Evolutionary conservation across 2,888 invertebrate species (phyloP), one percentile per base, ranked within the genome.

Genomic region (Allolobophora icterica): DNA sequence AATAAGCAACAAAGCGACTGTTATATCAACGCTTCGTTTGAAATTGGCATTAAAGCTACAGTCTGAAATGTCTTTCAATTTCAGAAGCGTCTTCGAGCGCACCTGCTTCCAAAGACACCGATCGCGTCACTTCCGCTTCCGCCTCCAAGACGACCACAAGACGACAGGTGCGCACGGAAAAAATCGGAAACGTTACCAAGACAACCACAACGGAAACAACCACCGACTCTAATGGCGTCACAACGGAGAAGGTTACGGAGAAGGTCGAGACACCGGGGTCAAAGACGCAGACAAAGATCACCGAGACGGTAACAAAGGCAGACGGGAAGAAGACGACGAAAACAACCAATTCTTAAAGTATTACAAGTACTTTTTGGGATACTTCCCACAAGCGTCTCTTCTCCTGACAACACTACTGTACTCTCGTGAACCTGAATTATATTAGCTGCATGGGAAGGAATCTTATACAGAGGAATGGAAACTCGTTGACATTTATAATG

Each of bases 281-380:
- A n/a, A 71, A 71, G 71, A 71, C 71, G n/a, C 71, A 71, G 71
- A 71, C 71, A n/a, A 71, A 71, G 71, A n/a, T 71, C 71, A 71
- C 71, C 30, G 71, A 71, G n/a, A 71, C 71, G 0, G 71, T 71
- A 8, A 71, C 71, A n/a, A 71, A 71, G n/a, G 19, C 71, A 71
- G n/a, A 71, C n/a, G 71, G 71, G 11, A 71, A 71, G n/a, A 71
- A 71, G 71, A 71, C 71, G 13, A 71, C 71, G n/a, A 71, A 71
- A 71, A 71, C 71, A 71, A 71, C 30, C 71, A 30, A 13, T 71
- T n/a, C 71, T 71, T 71, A 71, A n/a, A 71, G 71, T 71, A 8
- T n/a, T 30, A 24, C 45, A 58, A 58, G 58, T 58, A n/a, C n/a
- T 11, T 0, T 52, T 52, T 52, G 52, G 52, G 24, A 52, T 52